These are phyloP conservation scores for Sylvietta virens DNA, from an alignment of 2,113 vertebrate species.

Conservation along the genomic window DNA sequence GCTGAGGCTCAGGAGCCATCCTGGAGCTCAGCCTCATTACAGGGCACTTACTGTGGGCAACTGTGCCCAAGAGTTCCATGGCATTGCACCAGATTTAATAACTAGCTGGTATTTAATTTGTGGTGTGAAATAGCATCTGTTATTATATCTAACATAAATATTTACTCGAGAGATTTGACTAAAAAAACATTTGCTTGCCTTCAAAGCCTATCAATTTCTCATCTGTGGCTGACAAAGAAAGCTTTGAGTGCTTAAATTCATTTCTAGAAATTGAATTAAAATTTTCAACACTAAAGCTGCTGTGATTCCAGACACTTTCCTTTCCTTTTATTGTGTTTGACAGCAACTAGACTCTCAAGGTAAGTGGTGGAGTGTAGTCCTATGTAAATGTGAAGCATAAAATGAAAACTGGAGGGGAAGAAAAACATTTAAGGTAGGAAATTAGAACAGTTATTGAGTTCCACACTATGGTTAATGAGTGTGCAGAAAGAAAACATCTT, in stretches of 20 bases:
- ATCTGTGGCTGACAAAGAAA: constrained; percentile 69
- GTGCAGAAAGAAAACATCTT: constrained; percentile 72
- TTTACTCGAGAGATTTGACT: constrained; percentile 56
- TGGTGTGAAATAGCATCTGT: constrained; percentile 23
- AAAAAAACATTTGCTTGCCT: constrained; percentile 54
- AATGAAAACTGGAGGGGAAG: constrained; percentile 75
- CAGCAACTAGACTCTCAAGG: constrained; percentile 56
- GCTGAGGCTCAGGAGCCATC: neutral
- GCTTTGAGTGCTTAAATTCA: constrained; percentile 70
- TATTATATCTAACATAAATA: constrained; percentile 52
- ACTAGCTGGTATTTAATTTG: constrained; percentile 22
- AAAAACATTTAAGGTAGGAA: constrained; percentile 80
- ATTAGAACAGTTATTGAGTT: constrained; percentile 77
- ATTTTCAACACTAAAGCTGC: constrained; percentile 75
- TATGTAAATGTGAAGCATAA: constrained; percentile 69
- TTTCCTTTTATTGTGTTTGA: constrained; percentile 73
- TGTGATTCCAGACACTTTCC: constrained; percentile 67
- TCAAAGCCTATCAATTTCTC: constrained; percentile 71
- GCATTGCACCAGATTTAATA: neutral
- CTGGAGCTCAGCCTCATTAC: neutral
- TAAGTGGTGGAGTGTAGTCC: constrained; percentile 60
- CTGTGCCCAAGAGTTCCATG: neutral
- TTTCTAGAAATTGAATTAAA: constrained; percentile 75
- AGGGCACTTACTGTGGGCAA: neutral
- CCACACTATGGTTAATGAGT: constrained; percentile 76